phyloP scores from a whole-genome alignment of 2,888 invertebrate species.

The Scaptomyza flava region DNA sequence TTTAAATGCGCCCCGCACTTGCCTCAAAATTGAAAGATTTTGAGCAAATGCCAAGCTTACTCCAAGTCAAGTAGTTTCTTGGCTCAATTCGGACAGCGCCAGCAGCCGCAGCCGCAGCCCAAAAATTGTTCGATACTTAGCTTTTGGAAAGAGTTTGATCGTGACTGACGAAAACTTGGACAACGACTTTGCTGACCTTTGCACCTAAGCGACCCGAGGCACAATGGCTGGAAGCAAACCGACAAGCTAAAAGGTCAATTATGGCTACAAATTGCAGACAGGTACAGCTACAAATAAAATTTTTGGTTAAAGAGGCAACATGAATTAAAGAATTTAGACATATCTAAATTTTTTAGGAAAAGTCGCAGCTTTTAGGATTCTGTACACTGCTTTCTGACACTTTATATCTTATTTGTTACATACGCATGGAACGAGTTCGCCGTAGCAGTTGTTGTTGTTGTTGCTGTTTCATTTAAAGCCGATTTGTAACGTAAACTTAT shows the following conservation, averaged over 20 bases:
- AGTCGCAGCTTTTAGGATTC: not conserved
- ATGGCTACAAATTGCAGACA: conserved; percentile 28
- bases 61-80: conserved; percentile 80
- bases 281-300: conserved; percentile 47
- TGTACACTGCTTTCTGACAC: conserved; percentile 22
- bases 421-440: conserved; percentile 24
- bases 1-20: conserved; percentile 30
- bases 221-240: conserved; percentile 39
- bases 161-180: conserved; percentile 54
- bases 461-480: no score
- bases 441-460: no score
- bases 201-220: conserved; percentile 37
- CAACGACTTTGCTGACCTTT: conserved; percentile 52
- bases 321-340: conserved; percentile 28
- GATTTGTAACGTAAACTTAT: no score
- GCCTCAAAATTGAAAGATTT: conserved; percentile 62
- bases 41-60: conserved; percentile 63
- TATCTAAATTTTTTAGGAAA: conserved; percentile 21
- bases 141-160: conserved; percentile 65
- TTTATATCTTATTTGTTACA: conserved; percentile 69
- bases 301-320: conserved; percentile 29
- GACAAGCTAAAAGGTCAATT: conserved; percentile 46
- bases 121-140: conserved; percentile 66
- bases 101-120: conserved; percentile 3
- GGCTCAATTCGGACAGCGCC: conserved; percentile 65